A percentile compares a stretch with the other conserved stretches of the same genome.
Evolutionary conservation across 2,888 invertebrate species (phyloP).

Genomic region (Erebia epiphron): DNA sequence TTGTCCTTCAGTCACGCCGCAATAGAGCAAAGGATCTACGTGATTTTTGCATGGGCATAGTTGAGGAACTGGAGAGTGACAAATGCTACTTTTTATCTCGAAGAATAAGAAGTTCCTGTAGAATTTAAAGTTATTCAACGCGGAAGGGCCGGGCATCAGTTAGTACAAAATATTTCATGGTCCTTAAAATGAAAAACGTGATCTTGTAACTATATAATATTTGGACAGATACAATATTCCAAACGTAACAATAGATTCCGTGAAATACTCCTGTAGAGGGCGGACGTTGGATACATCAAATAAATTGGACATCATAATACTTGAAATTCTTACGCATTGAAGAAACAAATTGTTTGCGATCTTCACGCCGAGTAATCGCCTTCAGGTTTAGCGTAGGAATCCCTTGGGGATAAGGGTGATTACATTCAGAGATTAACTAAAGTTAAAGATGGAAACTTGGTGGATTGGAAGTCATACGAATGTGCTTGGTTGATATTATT

Average conservation of each 20-base stretch:
- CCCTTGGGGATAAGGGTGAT: slow-evolving; percentile 22
- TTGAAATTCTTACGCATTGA: slow-evolving; percentile 14
- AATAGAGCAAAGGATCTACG: too few relatives aligned
- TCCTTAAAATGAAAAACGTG: slow-evolving; percentile 21
- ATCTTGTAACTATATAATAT: slow-evolving; percentile 6
- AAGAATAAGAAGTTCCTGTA: too few relatives aligned
- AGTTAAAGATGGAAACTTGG: slow-evolving; percentile 14
- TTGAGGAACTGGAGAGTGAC: too few relatives aligned
- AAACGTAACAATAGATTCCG: slow-evolving; percentile 24
- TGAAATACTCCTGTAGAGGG: slow-evolving; percentile 15
- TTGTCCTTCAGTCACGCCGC: too few relatives aligned
- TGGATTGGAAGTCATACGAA: slow-evolving; percentile 13
- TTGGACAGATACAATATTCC: background rate
- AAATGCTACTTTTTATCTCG: too few relatives aligned
- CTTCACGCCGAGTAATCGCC: slow-evolving; percentile 13
- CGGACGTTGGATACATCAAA: slow-evolving; percentile 16
- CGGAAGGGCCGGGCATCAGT: too few relatives aligned
- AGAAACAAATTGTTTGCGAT: slow-evolving; percentile 19
- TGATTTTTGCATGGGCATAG: too few relatives aligned
- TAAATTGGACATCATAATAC: slow-evolving; percentile 25
- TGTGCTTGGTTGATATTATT: background rate
- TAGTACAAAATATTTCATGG: background rate
- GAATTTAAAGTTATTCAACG: too few relatives aligned
- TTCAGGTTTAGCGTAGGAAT: slow-evolving; percentile 5
- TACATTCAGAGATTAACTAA: slow-evolving; percentile 5